phyloP scores from a whole-genome alignment of 2,797 vertebrate species.

The Coluber constrictor region DNA sequence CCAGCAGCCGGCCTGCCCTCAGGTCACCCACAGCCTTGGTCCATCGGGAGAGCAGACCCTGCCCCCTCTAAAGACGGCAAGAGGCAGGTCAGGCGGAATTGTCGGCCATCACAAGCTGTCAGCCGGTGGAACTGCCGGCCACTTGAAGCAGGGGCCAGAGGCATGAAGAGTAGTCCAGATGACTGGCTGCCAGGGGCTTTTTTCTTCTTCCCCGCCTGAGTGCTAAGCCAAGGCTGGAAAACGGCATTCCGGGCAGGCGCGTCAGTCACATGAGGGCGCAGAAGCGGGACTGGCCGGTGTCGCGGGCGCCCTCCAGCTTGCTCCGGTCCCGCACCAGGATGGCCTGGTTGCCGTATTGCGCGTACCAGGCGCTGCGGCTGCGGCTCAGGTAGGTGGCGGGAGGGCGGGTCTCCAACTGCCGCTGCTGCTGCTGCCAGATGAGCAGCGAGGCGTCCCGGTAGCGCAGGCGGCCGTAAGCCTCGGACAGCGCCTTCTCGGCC shows the following conservation, averaged over 20 bases:
- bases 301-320: slow-evolving; percentile 63
- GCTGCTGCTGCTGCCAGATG: slow-evolving; percentile 92
- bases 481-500: slow-evolving; percentile 74
- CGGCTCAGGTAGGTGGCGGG: slow-evolving; percentile 85
- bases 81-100: not conserved
- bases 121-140: not conserved
- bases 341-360: slow-evolving; percentile 77
- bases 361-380: slow-evolving; percentile 87
- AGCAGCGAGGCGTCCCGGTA: slow-evolving; percentile 86
- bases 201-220: not conserved
- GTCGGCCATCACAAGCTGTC: not conserved
- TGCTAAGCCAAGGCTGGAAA: not conserved
- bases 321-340: slow-evolving; percentile 74
- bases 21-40: not conserved
- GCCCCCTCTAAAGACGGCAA: not conserved
- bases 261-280: slow-evolving; percentile 70
- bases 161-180: no score
- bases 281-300: slow-evolving; percentile 73
- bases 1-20: not conserved
- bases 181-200: no score
- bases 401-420: slow-evolving; percentile 67
- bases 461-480: slow-evolving; percentile 71
- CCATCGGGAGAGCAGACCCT: not conserved
- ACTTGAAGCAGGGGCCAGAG: not conserved
- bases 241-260: not conserved